Conservation (phyloP, 2,113 vertebrate species). For the Ctenodactylus gundi region DNA sequence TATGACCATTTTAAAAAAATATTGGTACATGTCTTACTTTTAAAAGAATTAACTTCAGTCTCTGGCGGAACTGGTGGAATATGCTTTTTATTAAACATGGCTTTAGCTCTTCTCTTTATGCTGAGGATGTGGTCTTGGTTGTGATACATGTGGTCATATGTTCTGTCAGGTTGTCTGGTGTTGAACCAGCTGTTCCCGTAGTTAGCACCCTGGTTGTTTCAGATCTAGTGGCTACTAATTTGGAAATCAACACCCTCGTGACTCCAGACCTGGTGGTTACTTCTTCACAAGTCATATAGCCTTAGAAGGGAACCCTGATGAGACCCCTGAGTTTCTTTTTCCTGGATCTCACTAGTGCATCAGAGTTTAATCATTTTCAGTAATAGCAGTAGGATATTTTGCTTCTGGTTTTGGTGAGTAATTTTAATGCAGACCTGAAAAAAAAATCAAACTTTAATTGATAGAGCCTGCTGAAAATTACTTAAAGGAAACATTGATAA, state of each 20-base stretch:
- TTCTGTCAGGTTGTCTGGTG: background rate
- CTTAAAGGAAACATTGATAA: background rate
- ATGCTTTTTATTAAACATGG: background rate
- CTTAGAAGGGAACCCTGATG: background rate
- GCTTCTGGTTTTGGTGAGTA: background rate
- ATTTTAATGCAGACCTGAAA: background rate
- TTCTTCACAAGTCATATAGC: constrained; percentile 41
- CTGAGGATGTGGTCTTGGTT: constrained; percentile 36
- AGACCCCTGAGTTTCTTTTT: constrained; percentile 19
- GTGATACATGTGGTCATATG: background rate
- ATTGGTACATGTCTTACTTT: background rate
- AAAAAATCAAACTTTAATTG: background rate
- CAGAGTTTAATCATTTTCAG: background rate
- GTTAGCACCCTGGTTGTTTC: background rate
- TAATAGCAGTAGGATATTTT: background rate
- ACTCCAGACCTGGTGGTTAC: background rate
- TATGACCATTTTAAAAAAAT: background rate
- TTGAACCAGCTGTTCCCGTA: background rate
- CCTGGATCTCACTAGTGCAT: background rate
- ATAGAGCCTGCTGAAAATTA: background rate
- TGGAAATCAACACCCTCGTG: constrained; percentile 21
- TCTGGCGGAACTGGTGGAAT: background rate
- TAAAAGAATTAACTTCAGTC: background rate
- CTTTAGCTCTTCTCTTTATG: background rate
- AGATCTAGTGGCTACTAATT: background rate